phyloP scores from a whole-genome alignment of 2,113 vertebrate genomes.

The Macquaria australasica region DNA sequence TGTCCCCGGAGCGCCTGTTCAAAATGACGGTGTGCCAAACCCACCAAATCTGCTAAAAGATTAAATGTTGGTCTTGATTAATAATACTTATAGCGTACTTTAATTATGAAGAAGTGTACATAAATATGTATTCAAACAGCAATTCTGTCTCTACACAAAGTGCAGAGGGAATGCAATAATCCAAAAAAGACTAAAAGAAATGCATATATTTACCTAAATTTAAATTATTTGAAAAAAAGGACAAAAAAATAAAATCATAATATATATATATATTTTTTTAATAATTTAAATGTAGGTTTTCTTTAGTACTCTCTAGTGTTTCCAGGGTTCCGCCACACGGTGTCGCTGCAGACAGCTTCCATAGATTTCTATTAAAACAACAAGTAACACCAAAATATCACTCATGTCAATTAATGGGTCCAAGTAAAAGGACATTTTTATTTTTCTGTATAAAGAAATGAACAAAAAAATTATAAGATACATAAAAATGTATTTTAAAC shows the following conservation, averaged over 20 bases:
- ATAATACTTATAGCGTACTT: background rate
- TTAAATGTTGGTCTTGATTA: background rate
- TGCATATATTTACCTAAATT: background rate
- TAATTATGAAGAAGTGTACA: background rate
- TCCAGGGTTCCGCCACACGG: background rate
- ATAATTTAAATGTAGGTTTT: too few relatives aligned
- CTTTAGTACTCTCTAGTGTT: background rate
- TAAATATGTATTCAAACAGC: background rate
- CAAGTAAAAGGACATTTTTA: background rate
- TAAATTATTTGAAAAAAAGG: too few relatives aligned
- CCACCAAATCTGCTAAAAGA: background rate
- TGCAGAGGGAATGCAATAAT: background rate
- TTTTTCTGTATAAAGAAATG: background rate
- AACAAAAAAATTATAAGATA: background rate
- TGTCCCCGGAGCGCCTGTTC: constrained; percentile 41
- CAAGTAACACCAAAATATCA: background rate
- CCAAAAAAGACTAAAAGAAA: background rate
- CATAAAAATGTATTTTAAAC: background rate
- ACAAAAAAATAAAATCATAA: too few relatives aligned
- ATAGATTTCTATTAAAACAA: too few relatives aligned
- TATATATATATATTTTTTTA: too few relatives aligned
- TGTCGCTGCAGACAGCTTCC: constrained; percentile 13
- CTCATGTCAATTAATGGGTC: background rate
- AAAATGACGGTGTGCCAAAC: background rate
- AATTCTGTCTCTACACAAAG: background rate